Base-by-base conservation (phyloP, 2,888 invertebrate genomes). In the Magallana nippona region DNA sequence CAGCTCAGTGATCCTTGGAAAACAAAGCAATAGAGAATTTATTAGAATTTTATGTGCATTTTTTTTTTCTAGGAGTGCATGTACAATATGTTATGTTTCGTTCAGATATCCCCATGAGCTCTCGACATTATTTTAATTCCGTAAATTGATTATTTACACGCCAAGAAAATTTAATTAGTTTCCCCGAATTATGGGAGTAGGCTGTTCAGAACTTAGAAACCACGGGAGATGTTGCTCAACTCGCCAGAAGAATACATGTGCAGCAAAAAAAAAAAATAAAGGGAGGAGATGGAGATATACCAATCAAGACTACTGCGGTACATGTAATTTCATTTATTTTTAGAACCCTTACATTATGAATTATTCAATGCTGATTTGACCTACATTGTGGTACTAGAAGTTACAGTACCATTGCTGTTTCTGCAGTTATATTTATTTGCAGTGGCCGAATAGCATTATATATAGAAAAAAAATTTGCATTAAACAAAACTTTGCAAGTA, bases 61-160 rank as follows among this genome's bases (percentile, higher is more conserved):
- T 44, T 44, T 44, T 44, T 44, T 44, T 44, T 8, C 44, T 44
- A 44, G 44, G 44, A 8, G 44, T 44, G 44, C 44, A 8, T 44
- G 44, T 44, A 8, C 44, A 44, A 44, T 8, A 15, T 27, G 10
- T 71, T 27, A 15, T 32, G 27, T 10, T 13, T 71, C 71, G 10
- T 22, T 10, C 32, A 13, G 22, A 15, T 27, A 71, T 71, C 71
- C 71, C 44, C 71, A 11, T 71, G 71, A 15, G 71, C 8, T 3
- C 32, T 13, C 22, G 32, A 27, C 71, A 27, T 27, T 32, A 15
- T 22, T 71, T 71, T 71, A 71, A 71, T 71, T 71, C 22, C 15
- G 27, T 71, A 71, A 32, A 71, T 19, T 27, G 22, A 32, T 27
- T 71, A 32, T 71, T 71, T 71, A 71, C 71, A 71, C 71, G 71